Base-by-base conservation (phyloP, 2,797 vertebrate species). In the Cirrhinus molitorella region DNA sequence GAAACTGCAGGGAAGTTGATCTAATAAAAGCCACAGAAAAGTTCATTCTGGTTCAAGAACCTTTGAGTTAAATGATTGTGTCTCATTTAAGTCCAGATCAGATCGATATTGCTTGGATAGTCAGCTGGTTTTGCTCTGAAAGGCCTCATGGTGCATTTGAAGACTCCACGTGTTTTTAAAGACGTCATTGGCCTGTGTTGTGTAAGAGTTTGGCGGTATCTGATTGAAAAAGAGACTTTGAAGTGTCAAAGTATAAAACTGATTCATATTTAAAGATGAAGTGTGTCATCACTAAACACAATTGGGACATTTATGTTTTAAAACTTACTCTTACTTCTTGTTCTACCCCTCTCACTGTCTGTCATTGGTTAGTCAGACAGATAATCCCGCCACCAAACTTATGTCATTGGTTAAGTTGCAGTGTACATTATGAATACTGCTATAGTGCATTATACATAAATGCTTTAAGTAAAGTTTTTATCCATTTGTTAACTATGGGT, bases 121-220 rank as follows among this genome's bases (percentile, higher is more conserved):
- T 57, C 37, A 45, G 78, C 17, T 53, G 65, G 49, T 43, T 21
- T 19, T 21, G n/a, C 65, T 57, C 37, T 13, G n/a, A 37, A 31
- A 1, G 16, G 9, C 59, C 37, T 49, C 4, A 6, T 12, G 11
- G 55, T 23, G 55, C 5, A 23, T 2, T 63, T 31, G 8, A 23
- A 66, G 34, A 57, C 49, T 2, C 16, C 5, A n/a, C 16, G 49
- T 80, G 65, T 16, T 57, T 55, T 51, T 4, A 6, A 16, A 65
- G 47, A 67, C 65, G 77, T 53, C 77, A 79, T 66, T 49, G 5
- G 25, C 19, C 12, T 9, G 23, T 53, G 61, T 80, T 45, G 51
- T 21, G 37, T 11, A 80, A 70, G 51, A 80, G 49, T 47, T 78
- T 11, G 16, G 51, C 21, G 2, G 45, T 3, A 5, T 57, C 34